These are phyloP conservation scores for Rotaria magnacalcarata DNA, from an alignment of 2,888 invertebrate genomes.

Conservation along the genomic window DNA sequence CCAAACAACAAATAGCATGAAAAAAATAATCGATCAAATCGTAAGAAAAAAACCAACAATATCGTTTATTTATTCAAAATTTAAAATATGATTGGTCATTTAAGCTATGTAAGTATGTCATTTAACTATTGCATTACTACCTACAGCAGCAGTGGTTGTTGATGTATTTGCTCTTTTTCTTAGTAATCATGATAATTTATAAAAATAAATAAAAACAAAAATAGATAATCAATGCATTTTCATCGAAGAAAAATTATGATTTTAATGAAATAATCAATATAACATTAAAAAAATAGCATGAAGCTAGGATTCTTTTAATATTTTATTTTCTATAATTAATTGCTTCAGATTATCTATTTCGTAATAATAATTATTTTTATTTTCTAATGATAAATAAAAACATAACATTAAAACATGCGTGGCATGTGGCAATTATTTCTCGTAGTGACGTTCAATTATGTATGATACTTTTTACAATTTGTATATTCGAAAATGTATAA, in stretches of 20 bases:
- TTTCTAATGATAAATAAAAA: neutral
- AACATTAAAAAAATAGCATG: neutral
- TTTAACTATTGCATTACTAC: neutral
- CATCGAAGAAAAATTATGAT: neutral
- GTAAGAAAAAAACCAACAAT: neutral
- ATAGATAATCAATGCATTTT: neutral
- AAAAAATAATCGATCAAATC: neutral
- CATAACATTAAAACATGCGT: neutral
- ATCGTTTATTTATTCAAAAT: slow-evolving; percentile 17
- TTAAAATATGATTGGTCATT: neutral
- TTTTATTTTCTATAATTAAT: neutral
- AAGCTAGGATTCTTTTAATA: too few relatives aligned
- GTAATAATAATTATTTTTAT: neutral
- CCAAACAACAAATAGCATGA: too few relatives aligned
- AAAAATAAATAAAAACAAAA: neutral
- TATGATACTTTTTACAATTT: neutral
- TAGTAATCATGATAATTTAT: neutral
- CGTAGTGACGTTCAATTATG: neutral
- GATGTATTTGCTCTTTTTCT: neutral
- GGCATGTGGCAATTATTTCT: neutral
- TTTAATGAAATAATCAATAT: neutral
- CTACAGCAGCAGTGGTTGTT: neutral
- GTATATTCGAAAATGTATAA: neutral
- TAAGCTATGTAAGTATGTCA: neutral
- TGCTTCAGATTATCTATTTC: neutral